A percentile compares a stretch with the other conserved stretches of the same genome.
Evolutionary conservation across 2,797 vertebrate species (phyloP).

Genomic region (Champsocephalus gunnari): DNA sequence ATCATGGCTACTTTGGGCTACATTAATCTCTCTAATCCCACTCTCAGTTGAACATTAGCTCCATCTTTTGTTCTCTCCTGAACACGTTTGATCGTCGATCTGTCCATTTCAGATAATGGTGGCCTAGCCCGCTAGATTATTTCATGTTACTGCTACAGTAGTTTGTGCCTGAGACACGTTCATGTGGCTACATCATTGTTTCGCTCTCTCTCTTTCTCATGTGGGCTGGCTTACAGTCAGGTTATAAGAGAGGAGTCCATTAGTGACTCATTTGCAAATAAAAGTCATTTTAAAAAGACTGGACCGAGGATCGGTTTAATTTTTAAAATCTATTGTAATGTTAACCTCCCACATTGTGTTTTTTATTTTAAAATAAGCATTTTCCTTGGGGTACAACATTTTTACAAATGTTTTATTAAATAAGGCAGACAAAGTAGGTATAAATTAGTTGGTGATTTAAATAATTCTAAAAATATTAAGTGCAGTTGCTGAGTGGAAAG

Average conservation of each 20-base stretch:
- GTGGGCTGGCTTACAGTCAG: conserved; percentile 45
- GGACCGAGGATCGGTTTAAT: neutral
- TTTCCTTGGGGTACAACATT: conserved; percentile 5
- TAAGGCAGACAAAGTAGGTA: conserved; percentile 11
- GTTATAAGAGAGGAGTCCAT: conserved; percentile 17
- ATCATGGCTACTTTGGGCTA: conserved; percentile 14
- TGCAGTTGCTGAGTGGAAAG: conserved; percentile 2
- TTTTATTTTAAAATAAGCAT: neutral
- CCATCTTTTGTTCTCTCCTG: conserved; percentile 34
- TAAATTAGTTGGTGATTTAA: conserved; percentile 24
- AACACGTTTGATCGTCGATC: conserved; percentile 38
- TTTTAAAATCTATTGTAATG: conserved; percentile 10
- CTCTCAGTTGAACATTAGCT: conserved; percentile 44
- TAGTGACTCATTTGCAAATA: conserved; percentile 37
- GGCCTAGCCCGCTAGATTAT: conserved; percentile 30
- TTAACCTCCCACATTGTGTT: neutral
- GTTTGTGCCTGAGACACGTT: conserved; percentile 35
- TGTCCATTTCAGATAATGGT: conserved; percentile 43
- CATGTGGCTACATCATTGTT: conserved; percentile 30
- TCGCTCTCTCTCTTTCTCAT: conserved; percentile 9
- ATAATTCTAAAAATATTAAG: conserved; percentile 1
- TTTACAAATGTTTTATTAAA: conserved; percentile 6
- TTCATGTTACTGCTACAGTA: conserved; percentile 34
- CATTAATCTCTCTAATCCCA: conserved; percentile 49
- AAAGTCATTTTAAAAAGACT: conserved; percentile 5